phyloP scores from a whole-genome alignment of 2,888 invertebrate genomes.

The Xestia c-nigrum region DNA sequence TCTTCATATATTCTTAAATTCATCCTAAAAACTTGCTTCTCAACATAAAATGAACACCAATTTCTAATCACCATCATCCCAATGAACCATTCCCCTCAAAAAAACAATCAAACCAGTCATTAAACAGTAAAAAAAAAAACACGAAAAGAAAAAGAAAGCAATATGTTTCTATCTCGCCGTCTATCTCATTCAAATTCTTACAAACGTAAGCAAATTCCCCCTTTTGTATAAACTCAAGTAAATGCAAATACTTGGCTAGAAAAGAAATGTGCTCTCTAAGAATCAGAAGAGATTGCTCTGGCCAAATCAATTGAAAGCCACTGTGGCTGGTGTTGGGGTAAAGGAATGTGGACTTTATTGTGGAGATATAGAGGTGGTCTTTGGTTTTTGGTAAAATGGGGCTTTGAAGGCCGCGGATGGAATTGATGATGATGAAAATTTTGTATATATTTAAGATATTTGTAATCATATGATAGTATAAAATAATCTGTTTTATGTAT shows the following conservation, averaged over 20 bases:
- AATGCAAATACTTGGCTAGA: constrained; percentile 82
- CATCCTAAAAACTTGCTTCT: background rate
- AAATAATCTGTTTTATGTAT: too few relatives aligned
- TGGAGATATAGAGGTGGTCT: constrained; percentile 6
- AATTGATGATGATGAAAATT: background rate
- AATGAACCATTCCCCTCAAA: background rate
- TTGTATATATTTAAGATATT: too few relatives aligned
- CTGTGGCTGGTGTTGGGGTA: constrained; percentile 54
- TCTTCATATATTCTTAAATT: background rate
- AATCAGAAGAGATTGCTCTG: constrained; percentile 81
- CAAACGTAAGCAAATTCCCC: constrained; percentile 81
- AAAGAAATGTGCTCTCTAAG: constrained; percentile 80
- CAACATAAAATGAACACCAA: background rate
- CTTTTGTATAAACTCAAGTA: constrained; percentile 79
- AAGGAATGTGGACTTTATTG: constrained; percentile 55
- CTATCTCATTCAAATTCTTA: constrained; percentile 76
- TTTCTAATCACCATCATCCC: constrained; percentile 11
- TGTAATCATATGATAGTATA: too few relatives aligned
- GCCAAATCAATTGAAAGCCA: constrained; percentile 80
- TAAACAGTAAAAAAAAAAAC: constrained; percentile 53
- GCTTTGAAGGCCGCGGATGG: constrained; percentile 44
- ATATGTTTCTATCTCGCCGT: constrained; percentile 65
- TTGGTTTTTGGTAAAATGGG: constrained; percentile 22
- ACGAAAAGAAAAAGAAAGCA: constrained; percentile 69
- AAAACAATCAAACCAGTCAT: constrained; percentile 56